Base-by-base conservation (phyloP, 2,113 vertebrate genomes). In the Tylochromis polylepis region DNA sequence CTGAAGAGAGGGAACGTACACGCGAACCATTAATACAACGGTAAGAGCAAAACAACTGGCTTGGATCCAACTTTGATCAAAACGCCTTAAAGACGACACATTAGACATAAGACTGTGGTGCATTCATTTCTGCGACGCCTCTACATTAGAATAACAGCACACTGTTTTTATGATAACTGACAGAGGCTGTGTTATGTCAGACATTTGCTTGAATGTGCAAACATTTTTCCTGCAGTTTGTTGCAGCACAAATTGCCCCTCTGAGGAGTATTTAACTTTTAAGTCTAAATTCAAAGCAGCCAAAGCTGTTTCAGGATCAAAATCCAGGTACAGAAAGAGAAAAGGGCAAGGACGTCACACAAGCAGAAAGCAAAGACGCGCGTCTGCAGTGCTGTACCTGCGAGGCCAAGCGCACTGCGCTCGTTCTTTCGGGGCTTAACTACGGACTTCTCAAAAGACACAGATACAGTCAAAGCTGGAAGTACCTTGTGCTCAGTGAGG, bases 401-500 rank as follows among this genome's bases (percentile, higher is more conserved):
- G 57, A 87, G 58, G 60, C 15, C 59, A 22, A 6, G 18, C 20
- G 4, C 0, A 6, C 70, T 49, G 24, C 24, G 0, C 24, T 18
- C 9, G 15, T 49, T 18, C 24, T 4, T n/a, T n/a, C n/a, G n/a
- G n/a, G n/a, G 49, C 51, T 8, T 7, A 53, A 20, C 16, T 20
- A 20, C 8, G 6, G 49, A 11, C 16, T 51, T 18, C 16, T 22
- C 72, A 22, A 14, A 38, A 53, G 29, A 51, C 29, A 79, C 15
- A n/a, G 10, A 31, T 14, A 29, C 81, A 59, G 20, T 11, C 36
- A 41, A 38, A 11, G 18, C 3, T 11, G 6, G 11, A 12, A 4
- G 16, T 53, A 95, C 99, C 94, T 99, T 99, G 96, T 99, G 99
- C 58, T 99, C 99, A 0, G 99, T 99, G 86, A 99, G 97, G 75